Evolutionary conservation across 1,140 invertebrate genomes (phyloP).

Genomic region (Drosophila navojoa): DNA sequence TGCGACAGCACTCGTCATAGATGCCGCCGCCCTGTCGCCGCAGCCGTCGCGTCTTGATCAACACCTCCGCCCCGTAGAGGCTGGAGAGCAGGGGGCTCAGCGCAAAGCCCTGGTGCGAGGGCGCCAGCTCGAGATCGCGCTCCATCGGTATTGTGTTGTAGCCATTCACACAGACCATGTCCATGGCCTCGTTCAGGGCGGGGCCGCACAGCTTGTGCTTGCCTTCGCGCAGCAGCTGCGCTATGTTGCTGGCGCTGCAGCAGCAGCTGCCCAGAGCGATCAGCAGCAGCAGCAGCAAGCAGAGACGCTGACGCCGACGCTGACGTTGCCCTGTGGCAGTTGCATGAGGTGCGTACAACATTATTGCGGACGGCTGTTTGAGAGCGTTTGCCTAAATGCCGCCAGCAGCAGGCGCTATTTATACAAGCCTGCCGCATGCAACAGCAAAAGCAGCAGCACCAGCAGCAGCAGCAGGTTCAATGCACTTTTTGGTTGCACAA

Average conservation of each 20-base stretch:
- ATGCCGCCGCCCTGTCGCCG: conserved; percentile 53
- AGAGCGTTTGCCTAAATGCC: conserved; percentile 28
- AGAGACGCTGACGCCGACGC: not conserved
- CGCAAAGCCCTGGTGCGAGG: conserved; percentile 10
- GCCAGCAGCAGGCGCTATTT: conserved; percentile 51
- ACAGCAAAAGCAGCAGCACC: conserved; percentile 1
- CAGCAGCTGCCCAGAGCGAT: conserved; percentile 20
- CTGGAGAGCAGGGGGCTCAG: conserved; percentile 54
- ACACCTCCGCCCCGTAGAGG: conserved; percentile 53
- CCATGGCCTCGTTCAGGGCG: conserved; percentile 58
- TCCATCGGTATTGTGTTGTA: conserved; percentile 46
- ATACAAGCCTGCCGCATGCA: conserved; percentile 38
- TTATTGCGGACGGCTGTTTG: conserved; percentile 31
- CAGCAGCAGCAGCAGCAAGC: conserved; percentile 27
- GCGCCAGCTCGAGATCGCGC: not conserved
- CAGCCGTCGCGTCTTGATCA: conserved; percentile 59
- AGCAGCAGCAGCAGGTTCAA: conserved; percentile 51
- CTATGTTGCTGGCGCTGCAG: conserved; percentile 5
- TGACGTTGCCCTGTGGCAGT: conserved; percentile 24
- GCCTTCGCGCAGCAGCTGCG: conserved; percentile 51
- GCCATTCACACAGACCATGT: conserved; percentile 55
- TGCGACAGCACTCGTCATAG: conserved; percentile 65
- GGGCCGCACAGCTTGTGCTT: conserved; percentile 66
- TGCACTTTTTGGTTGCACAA: conserved; percentile 52
- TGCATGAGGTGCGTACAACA: conserved; percentile 44